A percentile compares a stretch with the other conserved stretches of the same genome.
phyloP scores from a whole-genome alignment of 2,113 vertebrate species.

The Esox niger region DNA sequence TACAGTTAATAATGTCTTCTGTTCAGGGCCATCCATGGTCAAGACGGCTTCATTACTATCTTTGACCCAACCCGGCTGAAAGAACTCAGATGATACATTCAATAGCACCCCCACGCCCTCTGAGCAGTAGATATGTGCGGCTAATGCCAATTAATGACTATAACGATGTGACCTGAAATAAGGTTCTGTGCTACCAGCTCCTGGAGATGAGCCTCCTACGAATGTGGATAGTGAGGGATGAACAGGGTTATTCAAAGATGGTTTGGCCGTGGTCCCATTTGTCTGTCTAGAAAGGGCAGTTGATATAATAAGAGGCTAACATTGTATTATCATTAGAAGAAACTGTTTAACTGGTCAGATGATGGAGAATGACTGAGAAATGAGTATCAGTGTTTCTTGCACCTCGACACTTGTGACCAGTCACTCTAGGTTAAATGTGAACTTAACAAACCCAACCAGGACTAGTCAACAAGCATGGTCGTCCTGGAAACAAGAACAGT shows the following conservation, averaged over 20 bases:
- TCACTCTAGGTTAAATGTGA: background rate
- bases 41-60: too few relatives aligned
- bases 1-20: too few relatives aligned
- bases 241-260: background rate
- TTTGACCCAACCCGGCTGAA: too few relatives aligned
- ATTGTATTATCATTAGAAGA: background rate
- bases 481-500: background rate
- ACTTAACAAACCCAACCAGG: background rate
- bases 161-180: slow-evolving; percentile 1
- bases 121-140: background rate
- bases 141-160: background rate
- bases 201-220: background rate
- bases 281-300: background rate
- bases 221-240: background rate
- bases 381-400: background rate
- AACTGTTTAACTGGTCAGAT: background rate
- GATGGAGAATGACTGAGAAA: background rate
- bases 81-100: too few relatives aligned
- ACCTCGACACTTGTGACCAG: background rate
- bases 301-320: background rate
- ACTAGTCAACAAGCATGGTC: background rate
- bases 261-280: background rate
- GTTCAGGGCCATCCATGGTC: too few relatives aligned
- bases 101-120: too few relatives aligned
- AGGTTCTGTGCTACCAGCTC: background rate